Evolutionary conservation across 2,888 invertebrate species (phyloP).

Genomic region (Tanaodytes sp.): DNA sequence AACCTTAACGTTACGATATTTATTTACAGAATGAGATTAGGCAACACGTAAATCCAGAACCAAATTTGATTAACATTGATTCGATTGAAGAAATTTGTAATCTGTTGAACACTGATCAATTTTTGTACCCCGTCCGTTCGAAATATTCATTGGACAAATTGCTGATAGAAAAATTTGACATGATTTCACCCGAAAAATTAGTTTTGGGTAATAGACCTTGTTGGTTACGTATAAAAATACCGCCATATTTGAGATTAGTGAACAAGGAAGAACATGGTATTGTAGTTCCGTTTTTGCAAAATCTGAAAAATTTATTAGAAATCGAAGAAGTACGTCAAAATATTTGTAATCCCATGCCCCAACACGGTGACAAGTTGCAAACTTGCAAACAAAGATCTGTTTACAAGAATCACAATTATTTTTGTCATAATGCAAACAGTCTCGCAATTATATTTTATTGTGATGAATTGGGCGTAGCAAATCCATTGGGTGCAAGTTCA

Average conservation of each 20-base stretch:
- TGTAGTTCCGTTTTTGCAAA: conserved; percentile 45
- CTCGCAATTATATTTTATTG: conserved; percentile 57
- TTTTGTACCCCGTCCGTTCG: not conserved
- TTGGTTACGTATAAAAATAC: conserved; percentile 26
- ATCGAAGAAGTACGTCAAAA: conserved; percentile 36
- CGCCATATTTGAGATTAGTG: conserved; percentile 1
- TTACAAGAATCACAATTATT: conserved; percentile 39
- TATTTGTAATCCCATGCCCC: conserved; percentile 21
- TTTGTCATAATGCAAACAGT: conserved; percentile 43
- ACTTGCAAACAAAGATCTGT: conserved; percentile 48
- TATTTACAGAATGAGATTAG: conserved; percentile 15
- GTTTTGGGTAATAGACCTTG: conserved; percentile 5
- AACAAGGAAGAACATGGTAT: conserved; percentile 41
- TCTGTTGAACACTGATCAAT: not conserved
- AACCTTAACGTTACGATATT: too few species aligned
- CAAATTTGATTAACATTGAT: not conserved
- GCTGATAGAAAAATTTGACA: not conserved
- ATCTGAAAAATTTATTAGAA: conserved; percentile 39
- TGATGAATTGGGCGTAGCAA: conserved; percentile 34
- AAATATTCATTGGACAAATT: conserved; percentile 17
- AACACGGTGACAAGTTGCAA: conserved; percentile 44
- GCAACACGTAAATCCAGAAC: not conserved
- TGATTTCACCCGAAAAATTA: conserved; percentile 10
- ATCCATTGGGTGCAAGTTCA: conserved; percentile 23
- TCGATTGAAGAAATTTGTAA: conserved; percentile 1